Evolutionary conservation across 2,113 vertebrate species (phyloP).

Genomic region (Pleuronectes platessa): DNA sequence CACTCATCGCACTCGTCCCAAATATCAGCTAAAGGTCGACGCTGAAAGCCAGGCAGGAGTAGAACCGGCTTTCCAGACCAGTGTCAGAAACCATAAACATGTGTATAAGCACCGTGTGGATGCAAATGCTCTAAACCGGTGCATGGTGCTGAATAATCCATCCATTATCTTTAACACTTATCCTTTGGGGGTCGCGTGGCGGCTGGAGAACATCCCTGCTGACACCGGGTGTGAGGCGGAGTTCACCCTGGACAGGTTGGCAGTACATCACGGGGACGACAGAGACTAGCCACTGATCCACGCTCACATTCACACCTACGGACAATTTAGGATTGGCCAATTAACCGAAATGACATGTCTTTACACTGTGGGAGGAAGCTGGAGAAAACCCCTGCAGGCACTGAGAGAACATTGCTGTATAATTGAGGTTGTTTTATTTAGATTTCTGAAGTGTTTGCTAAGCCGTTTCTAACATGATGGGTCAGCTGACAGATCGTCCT

Average conservation of each 20-base stretch:
- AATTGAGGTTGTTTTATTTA: background rate
- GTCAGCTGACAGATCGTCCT: conserved; percentile 2
- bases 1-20: conserved; percentile 52
- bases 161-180: background rate
- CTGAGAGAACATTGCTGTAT: background rate
- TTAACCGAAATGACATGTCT: background rate
- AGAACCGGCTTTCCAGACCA: conserved; percentile 26
- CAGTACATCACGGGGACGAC: background rate
- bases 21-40: conserved; percentile 72
- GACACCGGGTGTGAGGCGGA: too few relatives aligned
- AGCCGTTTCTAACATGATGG: background rate
- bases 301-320: background rate
- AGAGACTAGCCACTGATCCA: background rate
- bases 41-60: conserved; percentile 35
- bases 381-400: background rate
- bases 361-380: background rate
- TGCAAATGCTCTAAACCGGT: background rate
- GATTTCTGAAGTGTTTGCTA: conserved; percentile 3
- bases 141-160: conserved; percentile 2
- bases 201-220: too few relatives aligned
- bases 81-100: conserved; percentile 6
- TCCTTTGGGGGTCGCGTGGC: background rate
- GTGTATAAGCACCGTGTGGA: background rate
- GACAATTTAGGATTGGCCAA: background rate
- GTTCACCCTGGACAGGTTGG: background rate